A percentile compares a stretch with the other conserved stretches of the same genome.
phyloP scores from a whole-genome alignment of 2,113 vertebrate genomes.

The Gallinago jamesoni region DNA sequence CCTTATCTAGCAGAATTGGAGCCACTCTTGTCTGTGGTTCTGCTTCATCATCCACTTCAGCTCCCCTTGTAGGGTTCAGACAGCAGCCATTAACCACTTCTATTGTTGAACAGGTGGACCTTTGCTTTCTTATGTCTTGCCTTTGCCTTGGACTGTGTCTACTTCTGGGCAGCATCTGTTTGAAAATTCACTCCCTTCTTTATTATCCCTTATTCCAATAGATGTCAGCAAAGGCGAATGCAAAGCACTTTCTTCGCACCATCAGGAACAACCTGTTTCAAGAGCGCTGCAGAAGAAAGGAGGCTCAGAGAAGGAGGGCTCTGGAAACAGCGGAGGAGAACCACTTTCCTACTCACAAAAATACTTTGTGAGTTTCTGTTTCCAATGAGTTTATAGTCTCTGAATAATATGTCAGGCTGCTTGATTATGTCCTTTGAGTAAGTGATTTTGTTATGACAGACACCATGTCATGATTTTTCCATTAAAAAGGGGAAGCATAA shows the following conservation, averaged over 20 bases:
- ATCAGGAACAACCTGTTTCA: conserved; percentile 72
- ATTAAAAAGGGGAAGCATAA: not conserved
- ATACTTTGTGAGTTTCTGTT: conserved; percentile 32
- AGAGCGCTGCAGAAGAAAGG: conserved; percentile 51
- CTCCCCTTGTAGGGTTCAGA: not conserved
- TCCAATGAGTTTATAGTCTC: not conserved
- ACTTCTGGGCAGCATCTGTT: not conserved
- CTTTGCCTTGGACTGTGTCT: not conserved
- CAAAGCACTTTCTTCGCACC: conserved; percentile 71
- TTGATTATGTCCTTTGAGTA: not conserved
- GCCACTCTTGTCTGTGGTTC: not conserved
- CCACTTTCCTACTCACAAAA: not conserved
- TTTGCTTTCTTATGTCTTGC: not conserved
- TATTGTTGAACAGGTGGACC: not conserved
- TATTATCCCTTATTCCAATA: conserved; percentile 30
- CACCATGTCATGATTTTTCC: not conserved
- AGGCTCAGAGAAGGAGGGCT: conserved; percentile 38
- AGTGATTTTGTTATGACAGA: not conserved
- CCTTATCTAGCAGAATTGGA: not conserved
- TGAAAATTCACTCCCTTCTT: not conserved
- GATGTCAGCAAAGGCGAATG: conserved; percentile 80
- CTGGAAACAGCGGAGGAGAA: not conserved
- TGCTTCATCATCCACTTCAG: not conserved
- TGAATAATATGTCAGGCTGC: not conserved
- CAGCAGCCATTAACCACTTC: not conserved